Conservation (phyloP, 1,140 invertebrate species). For the Chrysopa pallens region DNA sequence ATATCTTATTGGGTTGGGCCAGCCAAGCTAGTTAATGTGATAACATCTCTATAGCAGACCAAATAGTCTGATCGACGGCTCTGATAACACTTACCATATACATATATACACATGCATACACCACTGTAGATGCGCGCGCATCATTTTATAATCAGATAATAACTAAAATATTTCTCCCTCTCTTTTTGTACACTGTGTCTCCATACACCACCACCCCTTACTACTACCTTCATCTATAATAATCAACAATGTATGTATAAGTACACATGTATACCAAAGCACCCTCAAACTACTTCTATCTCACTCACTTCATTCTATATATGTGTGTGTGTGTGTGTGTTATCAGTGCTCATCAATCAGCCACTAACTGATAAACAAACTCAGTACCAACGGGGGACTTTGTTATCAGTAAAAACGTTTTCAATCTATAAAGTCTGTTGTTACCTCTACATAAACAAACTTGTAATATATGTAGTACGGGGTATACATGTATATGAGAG, state of each 20-base stretch:
- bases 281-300: too few relatives aligned
- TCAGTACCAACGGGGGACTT: constrained; percentile 15
- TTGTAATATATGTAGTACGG: too few relatives aligned
- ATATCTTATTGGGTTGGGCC: constrained; percentile 9
- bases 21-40: constrained; percentile 16
- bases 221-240: too few relatives aligned
- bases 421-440: constrained; percentile 17
- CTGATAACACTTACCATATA: constrained; percentile 9
- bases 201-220: neutral
- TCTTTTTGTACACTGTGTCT: neutral
- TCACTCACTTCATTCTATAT: too few relatives aligned
- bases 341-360: constrained; percentile 20
- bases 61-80: constrained; percentile 13
- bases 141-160: neutral
- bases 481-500: too few relatives aligned
- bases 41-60: constrained; percentile 16
- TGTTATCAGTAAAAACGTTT: constrained; percentile 16
- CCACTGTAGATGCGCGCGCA: constrained; percentile 5
- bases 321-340: constrained; percentile 4
- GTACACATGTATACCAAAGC: too few relatives aligned
- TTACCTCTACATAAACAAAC: neutral
- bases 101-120: neutral
- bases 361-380: constrained; percentile 19
- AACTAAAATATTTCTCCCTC: too few relatives aligned
- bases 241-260: too few relatives aligned